Evolutionary conservation across 2,888 invertebrate species (phyloP).

Genomic region (Trachelus troglodyta): DNA sequence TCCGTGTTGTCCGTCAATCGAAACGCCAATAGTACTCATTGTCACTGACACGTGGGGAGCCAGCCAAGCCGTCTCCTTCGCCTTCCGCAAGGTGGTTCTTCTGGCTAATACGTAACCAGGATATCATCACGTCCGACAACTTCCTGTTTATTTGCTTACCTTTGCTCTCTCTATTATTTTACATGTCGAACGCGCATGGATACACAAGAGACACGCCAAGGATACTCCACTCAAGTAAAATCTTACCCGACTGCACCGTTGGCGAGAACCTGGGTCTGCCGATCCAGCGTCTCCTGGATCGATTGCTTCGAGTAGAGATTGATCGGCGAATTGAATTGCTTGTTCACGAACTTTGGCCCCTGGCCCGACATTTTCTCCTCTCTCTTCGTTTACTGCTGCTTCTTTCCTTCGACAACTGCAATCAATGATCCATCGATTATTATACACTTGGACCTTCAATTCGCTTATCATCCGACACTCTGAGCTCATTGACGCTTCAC

Average conservation of each 20-base stretch:
- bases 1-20: conserved; percentile 28
- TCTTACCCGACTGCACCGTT: conserved; percentile 86
- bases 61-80: conserved; percentile 11
- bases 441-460: not conserved
- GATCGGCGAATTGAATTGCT: conserved; percentile 91
- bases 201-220: not conserved
- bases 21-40: conserved; percentile 8
- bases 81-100: not conserved
- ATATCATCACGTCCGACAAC: not conserved
- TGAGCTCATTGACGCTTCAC: not conserved
- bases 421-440: not conserved
- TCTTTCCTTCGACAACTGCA: conserved; percentile 23
- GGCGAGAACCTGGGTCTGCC: conserved; percentile 80
- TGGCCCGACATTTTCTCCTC: conserved; percentile 74
- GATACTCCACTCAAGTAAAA: not conserved
- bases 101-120: conserved; percentile 3
- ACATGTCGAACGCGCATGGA: not conserved
- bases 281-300: conserved; percentile 82
- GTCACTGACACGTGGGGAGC: not conserved
- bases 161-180: not conserved
- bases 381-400: conserved; percentile 38
- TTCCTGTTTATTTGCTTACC: not conserved
- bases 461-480: not conserved
- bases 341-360: conserved; percentile 81
- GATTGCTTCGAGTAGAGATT: conserved; percentile 85